Base-by-base conservation (phyloP, 2,113 vertebrate genomes). In the Neodon shergylaensis region DNA sequence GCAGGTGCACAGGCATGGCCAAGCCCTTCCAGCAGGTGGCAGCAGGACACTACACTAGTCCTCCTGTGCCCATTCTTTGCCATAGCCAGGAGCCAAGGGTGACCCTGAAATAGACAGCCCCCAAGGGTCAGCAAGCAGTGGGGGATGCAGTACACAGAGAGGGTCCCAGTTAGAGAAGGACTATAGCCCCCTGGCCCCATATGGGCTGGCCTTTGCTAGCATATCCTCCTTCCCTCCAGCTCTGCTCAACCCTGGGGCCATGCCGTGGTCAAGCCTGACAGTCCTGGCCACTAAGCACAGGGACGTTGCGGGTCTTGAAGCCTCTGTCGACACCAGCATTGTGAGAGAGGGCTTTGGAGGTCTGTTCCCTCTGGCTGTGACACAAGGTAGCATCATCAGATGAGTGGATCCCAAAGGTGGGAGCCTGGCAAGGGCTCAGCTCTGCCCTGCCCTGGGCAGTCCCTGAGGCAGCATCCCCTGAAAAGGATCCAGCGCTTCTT, bases 221-320 rank as follows among this genome's bases (percentile, higher is more conserved):
- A 26, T 19, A 68, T n/a, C 5, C 79, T 22, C 7, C 2, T 33
- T 61, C 26, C 28, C 16, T 26, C 70, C 61, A 42, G 73, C n/a
- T 1, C 49, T 42, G 65, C 49, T 76, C n/a, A 65, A 22, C 28
- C 65, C 17, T 0, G 7, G 39, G 70, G 26, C 66, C 5, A 12
- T 22, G 87, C 58, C 19, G 0, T 0, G 0, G n/a, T 2, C 3
- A 44, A 17, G 6, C 28, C 6, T 0, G 1, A 54, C 49, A 52
- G 31, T n/a, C 65, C 42, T 11, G 0, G 11, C 74, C 24, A 28
- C 1, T 42, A 31, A 39, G 74, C 47, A 58, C 8, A 21, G 49
- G 73, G 8, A 42, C n/a, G 31, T 24, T 42, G 19, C 42, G 28
- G 0, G 10, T 19, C 52, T 52, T 14, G n/a, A 58, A 78, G 88